Percentiles rank a stretch among this genome's conserved stretches.
Conservation (phyloP, 2,888 invertebrate species). For the Drosophila mayaguana region DNA sequence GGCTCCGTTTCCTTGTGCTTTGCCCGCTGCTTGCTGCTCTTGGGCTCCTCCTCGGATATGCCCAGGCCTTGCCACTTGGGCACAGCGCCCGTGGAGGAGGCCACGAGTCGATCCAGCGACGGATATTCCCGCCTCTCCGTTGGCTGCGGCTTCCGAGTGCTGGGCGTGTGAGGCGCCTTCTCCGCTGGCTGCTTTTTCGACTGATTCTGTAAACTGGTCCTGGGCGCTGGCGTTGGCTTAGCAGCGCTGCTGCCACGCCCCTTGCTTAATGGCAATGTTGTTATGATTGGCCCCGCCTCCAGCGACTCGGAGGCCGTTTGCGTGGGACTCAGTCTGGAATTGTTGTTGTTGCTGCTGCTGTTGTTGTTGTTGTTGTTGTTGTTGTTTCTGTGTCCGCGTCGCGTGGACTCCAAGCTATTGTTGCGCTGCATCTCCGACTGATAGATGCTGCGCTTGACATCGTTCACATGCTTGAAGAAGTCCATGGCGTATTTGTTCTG, state of each 20-base stretch:
- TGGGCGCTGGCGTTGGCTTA: conserved; percentile 81
- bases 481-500: conserved; percentile 85
- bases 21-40: conserved; percentile 47
- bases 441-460: conserved; percentile 85
- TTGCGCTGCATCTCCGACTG: conserved; percentile 84
- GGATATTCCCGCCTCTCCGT: conserved; percentile 78
- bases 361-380: conserved; percentile 27
- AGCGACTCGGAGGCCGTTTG: conserved; percentile 37
- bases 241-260: conserved; percentile 60
- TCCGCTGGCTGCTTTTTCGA: conserved; percentile 34
- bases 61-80: conserved; percentile 70
- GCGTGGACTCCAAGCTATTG: conserved; percentile 60
- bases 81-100: conserved; percentile 82
- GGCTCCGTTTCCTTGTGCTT: conserved; percentile 54
- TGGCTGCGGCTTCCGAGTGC: conserved; percentile 51
- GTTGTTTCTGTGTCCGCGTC: conserved; percentile 34
- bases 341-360: conserved; percentile 9
- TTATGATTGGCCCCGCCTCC: conserved; percentile 53
- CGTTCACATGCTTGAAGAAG: conserved; percentile 85
- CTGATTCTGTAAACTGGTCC: conserved; percentile 71
- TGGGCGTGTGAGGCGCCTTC: conserved; percentile 16
- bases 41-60: conserved; percentile 25
- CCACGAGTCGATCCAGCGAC: conserved; percentile 80
- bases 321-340: conserved; percentile 56
- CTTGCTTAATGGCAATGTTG: conserved; percentile 81